A percentile compares a stretch with the other conserved stretches of the same genome.
Conservation (phyloP, 1,140 invertebrate genomes). For the Drosophila seguyi region DNA sequence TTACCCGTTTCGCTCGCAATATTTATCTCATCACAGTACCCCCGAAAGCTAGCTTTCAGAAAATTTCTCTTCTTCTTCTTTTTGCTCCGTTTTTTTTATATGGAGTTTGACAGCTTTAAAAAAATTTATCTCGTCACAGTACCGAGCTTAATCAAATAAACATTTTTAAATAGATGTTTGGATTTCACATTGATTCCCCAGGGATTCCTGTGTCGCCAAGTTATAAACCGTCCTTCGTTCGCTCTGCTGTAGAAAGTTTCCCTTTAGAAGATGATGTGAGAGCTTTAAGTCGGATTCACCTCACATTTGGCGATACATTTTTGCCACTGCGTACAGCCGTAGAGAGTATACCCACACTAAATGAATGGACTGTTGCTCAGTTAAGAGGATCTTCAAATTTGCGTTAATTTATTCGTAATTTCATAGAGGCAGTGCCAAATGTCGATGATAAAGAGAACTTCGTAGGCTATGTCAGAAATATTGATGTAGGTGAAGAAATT, state of each 20-base stretch:
- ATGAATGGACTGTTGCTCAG: conserved; percentile 34
- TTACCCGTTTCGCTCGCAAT: too few relatives aligned
- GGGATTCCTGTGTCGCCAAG: conserved; percentile 55
- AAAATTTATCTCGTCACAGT: too few relatives aligned
- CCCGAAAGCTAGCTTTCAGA: too few relatives aligned
- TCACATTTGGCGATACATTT: conserved; percentile 71
- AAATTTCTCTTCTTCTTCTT: too few relatives aligned
- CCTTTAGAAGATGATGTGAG: conserved; percentile 65
- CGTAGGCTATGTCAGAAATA: conserved; percentile 27
- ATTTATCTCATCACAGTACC: too few relatives aligned
- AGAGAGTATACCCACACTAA: conserved; percentile 86
- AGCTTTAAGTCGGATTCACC: conserved; percentile 49
- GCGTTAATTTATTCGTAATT: conserved; percentile 86
- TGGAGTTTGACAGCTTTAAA: too few relatives aligned
- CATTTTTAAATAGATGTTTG: conserved; percentile 40
- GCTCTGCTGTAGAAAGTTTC: conserved; percentile 87
- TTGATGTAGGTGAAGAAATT: conserved; percentile 22
- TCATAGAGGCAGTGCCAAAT: conserved; percentile 87
- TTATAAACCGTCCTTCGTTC: conserved; percentile 85
- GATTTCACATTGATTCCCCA: conserved; percentile 67
- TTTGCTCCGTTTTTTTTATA: too few relatives aligned
- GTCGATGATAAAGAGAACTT: conserved; percentile 39
- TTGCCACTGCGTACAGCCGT: conserved; percentile 87
- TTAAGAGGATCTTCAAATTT: conserved; percentile 42
- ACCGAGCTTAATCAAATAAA: too few relatives aligned